Conservation (phyloP, 2,113 vertebrate species). For the Hippoglossus stenolepis region DNA sequence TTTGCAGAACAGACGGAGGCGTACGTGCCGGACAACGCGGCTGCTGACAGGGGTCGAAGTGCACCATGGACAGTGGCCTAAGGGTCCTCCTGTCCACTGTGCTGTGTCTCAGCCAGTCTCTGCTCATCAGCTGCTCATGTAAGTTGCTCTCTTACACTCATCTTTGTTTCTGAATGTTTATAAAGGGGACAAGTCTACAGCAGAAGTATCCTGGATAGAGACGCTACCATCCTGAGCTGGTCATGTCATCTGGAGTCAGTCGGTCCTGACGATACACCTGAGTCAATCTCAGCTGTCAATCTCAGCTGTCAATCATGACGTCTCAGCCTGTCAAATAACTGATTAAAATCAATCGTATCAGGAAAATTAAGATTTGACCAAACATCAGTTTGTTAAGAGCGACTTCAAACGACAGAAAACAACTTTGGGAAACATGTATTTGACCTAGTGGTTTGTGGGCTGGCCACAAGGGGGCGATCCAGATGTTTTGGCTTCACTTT, state of each 20-base stretch:
- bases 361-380: neutral
- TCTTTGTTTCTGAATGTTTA: neutral
- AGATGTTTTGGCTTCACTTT: neutral
- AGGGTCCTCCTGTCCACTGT: conserved; percentile 82
- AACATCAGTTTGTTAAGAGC: neutral
- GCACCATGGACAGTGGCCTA: conserved; percentile 82
- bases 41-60: conserved; percentile 72
- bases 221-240: no score
- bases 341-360: neutral
- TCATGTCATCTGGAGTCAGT: no score
- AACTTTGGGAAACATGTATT: neutral
- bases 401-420: neutral
- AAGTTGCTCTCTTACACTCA: conserved; percentile 49
- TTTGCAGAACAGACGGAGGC: conserved; percentile 62
- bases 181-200: neutral
- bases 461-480: neutral
- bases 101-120: conserved; percentile 82
- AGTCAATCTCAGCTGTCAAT: neutral
- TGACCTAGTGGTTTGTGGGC: neutral
- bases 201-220: no score
- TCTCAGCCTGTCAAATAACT: neutral
- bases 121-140: conserved; percentile 81
- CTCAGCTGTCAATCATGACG: no score
- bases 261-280: no score
- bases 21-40: conserved; percentile 58